Conservation (phyloP, 2,797 vertebrate species). For the Stomatorhinus walkeri region DNA sequence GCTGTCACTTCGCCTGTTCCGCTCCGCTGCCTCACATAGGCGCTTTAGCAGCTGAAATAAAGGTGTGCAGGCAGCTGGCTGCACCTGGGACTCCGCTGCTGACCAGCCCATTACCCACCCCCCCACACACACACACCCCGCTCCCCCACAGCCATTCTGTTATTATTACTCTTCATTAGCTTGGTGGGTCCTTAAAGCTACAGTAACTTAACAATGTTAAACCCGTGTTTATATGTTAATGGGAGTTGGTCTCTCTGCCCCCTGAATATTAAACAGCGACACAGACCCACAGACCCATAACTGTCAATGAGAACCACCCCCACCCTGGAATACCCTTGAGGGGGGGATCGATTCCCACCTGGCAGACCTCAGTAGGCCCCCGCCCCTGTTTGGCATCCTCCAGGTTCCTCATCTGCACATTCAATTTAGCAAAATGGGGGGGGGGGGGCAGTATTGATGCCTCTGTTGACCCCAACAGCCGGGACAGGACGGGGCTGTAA, state of each 20-base stretch:
- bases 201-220: not conserved
- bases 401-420: not conserved
- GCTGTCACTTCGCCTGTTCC: not conserved
- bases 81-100: not conserved
- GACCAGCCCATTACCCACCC: not conserved
- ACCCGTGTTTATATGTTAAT: not conserved
- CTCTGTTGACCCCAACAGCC: not conserved
- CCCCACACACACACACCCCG: not conserved
- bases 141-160: not conserved
- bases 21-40: not conserved
- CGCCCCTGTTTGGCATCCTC: not conserved
- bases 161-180: constrained; percentile 14
- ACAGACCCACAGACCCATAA: not conserved
- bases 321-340: not conserved
- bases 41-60: constrained; percentile 15
- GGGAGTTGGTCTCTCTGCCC: not conserved
- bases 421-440: not conserved
- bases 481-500: not conserved
- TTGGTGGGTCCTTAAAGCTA: not conserved
- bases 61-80: not conserved
- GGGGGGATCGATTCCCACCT: not conserved
- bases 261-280: not conserved
- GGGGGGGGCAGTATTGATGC: not conserved
- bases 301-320: not conserved
- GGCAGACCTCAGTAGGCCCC: not conserved